Evolutionary conservation across 2,113 vertebrate species (phyloP).

Genomic region (Haemorhous mexicanus): DNA sequence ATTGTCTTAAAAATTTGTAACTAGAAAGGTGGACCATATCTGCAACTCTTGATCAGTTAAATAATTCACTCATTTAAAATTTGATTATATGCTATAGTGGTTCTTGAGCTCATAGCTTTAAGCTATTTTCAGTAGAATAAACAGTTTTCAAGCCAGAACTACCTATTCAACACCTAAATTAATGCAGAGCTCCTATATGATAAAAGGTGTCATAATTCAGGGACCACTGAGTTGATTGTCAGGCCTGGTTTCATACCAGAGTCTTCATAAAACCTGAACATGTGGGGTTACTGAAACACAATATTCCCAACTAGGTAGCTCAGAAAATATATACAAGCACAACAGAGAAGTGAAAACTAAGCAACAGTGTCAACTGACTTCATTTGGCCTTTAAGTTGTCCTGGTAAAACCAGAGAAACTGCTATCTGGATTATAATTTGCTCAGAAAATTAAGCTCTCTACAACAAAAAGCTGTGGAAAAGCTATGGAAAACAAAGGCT

Average conservation of each 20-base stretch:
- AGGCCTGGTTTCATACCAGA: not conserved
- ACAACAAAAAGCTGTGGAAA: not conserved
- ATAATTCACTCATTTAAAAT: not conserved
- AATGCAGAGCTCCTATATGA: not conserved
- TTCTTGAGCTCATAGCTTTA: not conserved
- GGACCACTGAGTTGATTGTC: not conserved
- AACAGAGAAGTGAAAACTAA: not conserved
- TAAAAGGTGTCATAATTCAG: not conserved
- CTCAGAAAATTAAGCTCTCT: not conserved
- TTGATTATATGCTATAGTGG: not conserved
- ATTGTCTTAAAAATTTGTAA: not conserved
- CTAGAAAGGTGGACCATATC: not conserved
- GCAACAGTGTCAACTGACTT: not conserved
- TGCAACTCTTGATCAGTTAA: not conserved
- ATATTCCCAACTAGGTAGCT: not conserved
- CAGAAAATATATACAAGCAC: not conserved
- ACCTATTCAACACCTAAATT: not conserved
- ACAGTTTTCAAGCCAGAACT: not conserved
- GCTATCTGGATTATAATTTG: not conserved
- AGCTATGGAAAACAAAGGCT: not conserved
- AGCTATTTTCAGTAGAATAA: not conserved
- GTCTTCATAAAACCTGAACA: not conserved
- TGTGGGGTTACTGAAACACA: not conserved
- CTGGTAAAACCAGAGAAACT: not conserved
- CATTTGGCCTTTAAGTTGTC: not conserved